These are phyloP conservation scores for Cossypha polioptera DNA, from an alignment of 2,797 vertebrate species.

Conservation along the genomic window DNA sequence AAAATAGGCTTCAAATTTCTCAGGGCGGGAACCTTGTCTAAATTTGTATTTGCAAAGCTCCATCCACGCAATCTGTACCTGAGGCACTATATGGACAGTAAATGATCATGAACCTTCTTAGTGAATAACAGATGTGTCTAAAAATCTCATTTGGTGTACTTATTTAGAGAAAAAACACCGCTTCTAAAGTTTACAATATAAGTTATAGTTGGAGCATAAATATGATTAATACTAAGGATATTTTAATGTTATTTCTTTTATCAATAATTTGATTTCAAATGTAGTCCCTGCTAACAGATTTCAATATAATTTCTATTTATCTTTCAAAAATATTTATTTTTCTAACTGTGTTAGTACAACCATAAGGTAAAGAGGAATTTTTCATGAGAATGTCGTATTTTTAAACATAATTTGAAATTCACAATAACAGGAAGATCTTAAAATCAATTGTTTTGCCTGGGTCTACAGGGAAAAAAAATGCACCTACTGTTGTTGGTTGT, in stretches of 20 bases:
- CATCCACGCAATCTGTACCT: background rate
- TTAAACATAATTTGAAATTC: background rate
- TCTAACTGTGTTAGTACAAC: background rate
- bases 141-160: background rate
- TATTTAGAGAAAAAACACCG: background rate
- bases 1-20: background rate
- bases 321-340: background rate
- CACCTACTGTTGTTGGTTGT: background rate
- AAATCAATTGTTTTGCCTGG: background rate
- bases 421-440: background rate
- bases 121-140: background rate
- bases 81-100: background rate
- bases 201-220: background rate
- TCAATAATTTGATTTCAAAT: background rate
- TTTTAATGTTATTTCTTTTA: background rate
- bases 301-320: background rate
- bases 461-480: background rate
- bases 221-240: background rate
- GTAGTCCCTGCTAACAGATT: background rate
- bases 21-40: background rate
- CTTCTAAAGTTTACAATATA: background rate
- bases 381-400: background rate
- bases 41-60: constrained; percentile 1
- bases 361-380: background rate
- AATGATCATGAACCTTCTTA: background rate